Evolutionary conservation across 1,140 invertebrate species (phyloP).

Genomic region (Latrodectus geometricus): DNA sequence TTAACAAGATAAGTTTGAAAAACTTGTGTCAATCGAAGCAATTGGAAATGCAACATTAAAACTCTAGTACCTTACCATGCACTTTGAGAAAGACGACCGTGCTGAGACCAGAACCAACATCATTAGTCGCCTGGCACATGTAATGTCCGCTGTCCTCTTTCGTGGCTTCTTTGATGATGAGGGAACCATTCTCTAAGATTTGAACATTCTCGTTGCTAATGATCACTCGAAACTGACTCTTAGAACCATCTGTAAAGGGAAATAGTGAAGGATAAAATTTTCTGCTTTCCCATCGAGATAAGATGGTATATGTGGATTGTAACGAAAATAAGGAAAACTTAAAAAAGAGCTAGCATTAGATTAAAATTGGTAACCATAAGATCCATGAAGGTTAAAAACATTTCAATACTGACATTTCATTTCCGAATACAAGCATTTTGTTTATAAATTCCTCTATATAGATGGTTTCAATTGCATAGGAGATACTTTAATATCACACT

Average conservation of each 20-base stretch:
- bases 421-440: no score
- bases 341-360: no score
- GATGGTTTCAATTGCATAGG: no score
- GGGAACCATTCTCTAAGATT: conserved; percentile 70
- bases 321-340: no score
- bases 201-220: conserved; percentile 64
- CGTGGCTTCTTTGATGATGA: conserved; percentile 68
- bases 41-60: neutral
- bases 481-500: no score
- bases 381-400: no score
- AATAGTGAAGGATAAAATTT: neutral
- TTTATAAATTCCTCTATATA: no score
- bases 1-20: neutral
- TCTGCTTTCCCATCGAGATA: no score
- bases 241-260: conserved; percentile 50
- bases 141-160: conserved; percentile 70
- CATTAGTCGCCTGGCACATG: conserved; percentile 73
- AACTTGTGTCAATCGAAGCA: neutral
- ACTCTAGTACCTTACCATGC: conserved; percentile 66
- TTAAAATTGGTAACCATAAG: no score
- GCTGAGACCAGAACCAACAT: conserved; percentile 71
- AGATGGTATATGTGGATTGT: no score
- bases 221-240: conserved; percentile 63
- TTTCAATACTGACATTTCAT: no score
- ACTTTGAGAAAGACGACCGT: conserved; percentile 70